These are phyloP conservation scores for Syncerus caffer DNA, from an alignment of 2,797 vertebrate genomes.

Conservation along the genomic window DNA sequence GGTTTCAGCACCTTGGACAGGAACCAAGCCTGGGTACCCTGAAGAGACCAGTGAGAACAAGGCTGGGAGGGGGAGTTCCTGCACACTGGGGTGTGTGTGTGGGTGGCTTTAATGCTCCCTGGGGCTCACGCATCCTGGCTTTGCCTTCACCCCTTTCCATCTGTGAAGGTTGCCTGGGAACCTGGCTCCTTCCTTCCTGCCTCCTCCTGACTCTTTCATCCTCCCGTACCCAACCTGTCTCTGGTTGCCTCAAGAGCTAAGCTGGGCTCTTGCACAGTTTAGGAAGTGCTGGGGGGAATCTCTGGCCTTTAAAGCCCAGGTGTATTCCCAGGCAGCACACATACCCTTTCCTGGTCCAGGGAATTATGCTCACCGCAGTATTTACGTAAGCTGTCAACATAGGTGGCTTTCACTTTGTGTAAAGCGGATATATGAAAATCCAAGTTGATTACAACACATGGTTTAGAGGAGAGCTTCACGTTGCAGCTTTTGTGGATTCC, in stretches of 20 bases:
- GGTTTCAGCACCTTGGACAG: conserved; percentile 58
- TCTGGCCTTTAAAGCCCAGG: background rate
- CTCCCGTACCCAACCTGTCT: background rate
- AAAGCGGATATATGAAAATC: background rate
- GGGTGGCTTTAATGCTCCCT: background rate
- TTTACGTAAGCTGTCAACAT: background rate
- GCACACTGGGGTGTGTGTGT: background rate
- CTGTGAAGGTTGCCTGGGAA: conserved; percentile 13
- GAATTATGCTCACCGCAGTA: background rate
- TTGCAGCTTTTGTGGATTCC: background rate
- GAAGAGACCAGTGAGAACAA: background rate
- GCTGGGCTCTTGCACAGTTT: background rate
- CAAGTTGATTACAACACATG: background rate
- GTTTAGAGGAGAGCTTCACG: background rate
- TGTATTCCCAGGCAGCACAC: background rate
- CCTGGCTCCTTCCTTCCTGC: background rate
- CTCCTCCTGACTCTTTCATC: background rate
- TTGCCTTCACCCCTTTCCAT: conserved; percentile 27
- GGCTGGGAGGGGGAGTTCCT: background rate
- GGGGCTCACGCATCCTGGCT: background rate
- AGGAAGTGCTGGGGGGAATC: background rate
- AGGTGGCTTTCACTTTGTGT: background rate
- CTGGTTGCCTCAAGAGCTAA: background rate
- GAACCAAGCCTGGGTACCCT: background rate
- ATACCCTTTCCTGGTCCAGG: background rate